These are phyloP conservation scores for Drosophila lowei DNA, from an alignment of 1,140 invertebrate species.

Conservation along the genomic window DNA sequence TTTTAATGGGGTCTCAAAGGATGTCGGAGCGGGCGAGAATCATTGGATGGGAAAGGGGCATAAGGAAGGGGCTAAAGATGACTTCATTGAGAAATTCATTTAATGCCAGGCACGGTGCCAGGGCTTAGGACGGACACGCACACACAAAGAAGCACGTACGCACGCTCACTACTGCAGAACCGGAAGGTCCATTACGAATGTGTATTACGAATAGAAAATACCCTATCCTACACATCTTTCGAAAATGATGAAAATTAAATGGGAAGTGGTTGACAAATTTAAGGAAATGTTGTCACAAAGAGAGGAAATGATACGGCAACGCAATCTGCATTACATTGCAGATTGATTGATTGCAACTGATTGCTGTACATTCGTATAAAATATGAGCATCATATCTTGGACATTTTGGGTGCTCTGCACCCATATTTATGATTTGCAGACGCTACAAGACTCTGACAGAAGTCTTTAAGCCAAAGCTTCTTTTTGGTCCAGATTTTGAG, in stretches of 20 bases:
- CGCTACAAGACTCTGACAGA: no score
- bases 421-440: no score
- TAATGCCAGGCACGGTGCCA: slow-evolving; percentile 54
- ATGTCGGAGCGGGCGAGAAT: slow-evolving; percentile 19
- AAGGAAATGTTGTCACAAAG: no score
- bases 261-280: not conserved
- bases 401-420: no score
- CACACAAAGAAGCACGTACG: slow-evolving; percentile 31
- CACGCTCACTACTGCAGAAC: slow-evolving; percentile 29
- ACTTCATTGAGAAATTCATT: slow-evolving; percentile 64
- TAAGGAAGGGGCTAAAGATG: slow-evolving; percentile 20
- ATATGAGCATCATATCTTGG: no score
- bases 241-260: no score
- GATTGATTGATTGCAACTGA: no score
- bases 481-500: no score
- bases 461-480: no score
- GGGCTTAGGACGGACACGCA: slow-evolving; percentile 17
- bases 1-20: slow-evolving; percentile 42
- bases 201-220: slow-evolving; percentile 1
- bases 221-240: not conserved
- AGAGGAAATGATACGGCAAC: no score
- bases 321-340: no score
- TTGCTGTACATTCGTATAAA: no score
- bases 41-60: not conserved
- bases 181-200: not conserved